phyloP scores from a whole-genome alignment of 2,113 vertebrate species.

The Orthonyx spaldingii region DNA sequence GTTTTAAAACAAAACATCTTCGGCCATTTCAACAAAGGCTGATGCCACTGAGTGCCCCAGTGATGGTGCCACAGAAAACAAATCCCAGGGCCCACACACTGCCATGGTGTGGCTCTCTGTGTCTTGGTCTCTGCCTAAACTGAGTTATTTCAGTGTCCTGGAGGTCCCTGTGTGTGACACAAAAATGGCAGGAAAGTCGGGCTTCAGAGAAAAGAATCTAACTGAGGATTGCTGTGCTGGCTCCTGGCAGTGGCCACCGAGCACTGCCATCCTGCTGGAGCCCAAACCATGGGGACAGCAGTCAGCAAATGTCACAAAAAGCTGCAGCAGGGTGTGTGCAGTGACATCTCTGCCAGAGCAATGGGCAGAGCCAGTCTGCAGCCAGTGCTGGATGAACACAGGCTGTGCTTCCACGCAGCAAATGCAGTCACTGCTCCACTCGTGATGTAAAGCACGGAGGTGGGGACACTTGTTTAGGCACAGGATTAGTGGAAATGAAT shows the following conservation, averaged over 20 bases:
- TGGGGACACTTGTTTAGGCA: not conserved
- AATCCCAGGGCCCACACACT: not conserved
- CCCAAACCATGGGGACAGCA: not conserved
- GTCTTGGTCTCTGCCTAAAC: not conserved
- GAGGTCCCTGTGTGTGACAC: not conserved
- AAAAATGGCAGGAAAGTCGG: not conserved
- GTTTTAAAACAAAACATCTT: not conserved
- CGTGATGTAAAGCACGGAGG: accelerated
- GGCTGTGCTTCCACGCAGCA: not conserved
- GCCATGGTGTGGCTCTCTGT: not conserved
- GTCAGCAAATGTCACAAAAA: not conserved
- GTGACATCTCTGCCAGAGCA: not conserved
- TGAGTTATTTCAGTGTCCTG: not conserved
- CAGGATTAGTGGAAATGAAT: not conserved
- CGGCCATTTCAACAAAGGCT: not conserved
- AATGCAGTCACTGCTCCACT: not conserved
- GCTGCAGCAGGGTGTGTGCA: not conserved
- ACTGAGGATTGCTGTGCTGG: not conserved
- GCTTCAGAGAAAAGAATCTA: not conserved
- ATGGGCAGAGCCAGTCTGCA: not conserved
- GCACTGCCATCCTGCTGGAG: not conserved
- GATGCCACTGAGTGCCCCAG: not conserved
- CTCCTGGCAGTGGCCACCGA: not conserved
- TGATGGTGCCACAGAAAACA: not conserved
- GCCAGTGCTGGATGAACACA: not conserved